Conservation (phyloP, 2,888 invertebrate genomes). For the Sminthurinus aureus region DNA sequence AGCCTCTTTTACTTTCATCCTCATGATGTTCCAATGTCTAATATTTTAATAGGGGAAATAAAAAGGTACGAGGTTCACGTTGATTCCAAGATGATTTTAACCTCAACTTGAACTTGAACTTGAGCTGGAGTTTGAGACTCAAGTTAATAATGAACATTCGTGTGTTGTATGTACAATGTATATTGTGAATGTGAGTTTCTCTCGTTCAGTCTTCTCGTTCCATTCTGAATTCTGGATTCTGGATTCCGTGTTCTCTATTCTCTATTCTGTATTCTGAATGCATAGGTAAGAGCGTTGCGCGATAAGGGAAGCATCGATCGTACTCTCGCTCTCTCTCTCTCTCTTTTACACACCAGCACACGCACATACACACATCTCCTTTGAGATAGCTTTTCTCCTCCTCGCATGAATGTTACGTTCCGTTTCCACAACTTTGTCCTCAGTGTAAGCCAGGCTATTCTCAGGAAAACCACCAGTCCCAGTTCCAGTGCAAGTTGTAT, state of each 20-base stretch:
- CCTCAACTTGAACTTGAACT: too few relatives aligned
- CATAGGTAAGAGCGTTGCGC: conserved; percentile 42
- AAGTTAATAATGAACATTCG: too few relatives aligned
- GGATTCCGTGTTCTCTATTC: conserved; percentile 10
- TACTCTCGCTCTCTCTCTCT: conserved; percentile 19
- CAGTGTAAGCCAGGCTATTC: conserved; percentile 22
- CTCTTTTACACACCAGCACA: conserved; percentile 17
- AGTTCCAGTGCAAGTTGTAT: background rate
- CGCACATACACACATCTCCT: background rate
- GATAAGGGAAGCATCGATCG: conserved; percentile 43
- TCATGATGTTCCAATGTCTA: background rate
- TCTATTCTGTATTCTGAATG: conserved; percentile 15
- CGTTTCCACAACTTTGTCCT: conserved; percentile 1
- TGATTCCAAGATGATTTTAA: background rate
- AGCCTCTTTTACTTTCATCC: conserved; percentile 14
- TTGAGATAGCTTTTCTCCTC: conserved; percentile 10
- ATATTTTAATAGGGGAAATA: conserved; percentile 32
- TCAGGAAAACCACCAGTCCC: background rate
- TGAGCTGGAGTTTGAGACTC: too few relatives aligned
- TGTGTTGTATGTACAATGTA: too few relatives aligned
- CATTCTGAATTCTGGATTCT: conserved; percentile 24
- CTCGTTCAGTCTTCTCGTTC: background rate
- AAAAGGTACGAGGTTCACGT: conserved; percentile 17
- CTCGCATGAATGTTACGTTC: conserved; percentile 23
- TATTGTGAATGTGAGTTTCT: too few relatives aligned